These are phyloP conservation scores for Tetragnatha versicolor DNA, from an alignment of 1,140 invertebrate species.

Conservation along the genomic window DNA sequence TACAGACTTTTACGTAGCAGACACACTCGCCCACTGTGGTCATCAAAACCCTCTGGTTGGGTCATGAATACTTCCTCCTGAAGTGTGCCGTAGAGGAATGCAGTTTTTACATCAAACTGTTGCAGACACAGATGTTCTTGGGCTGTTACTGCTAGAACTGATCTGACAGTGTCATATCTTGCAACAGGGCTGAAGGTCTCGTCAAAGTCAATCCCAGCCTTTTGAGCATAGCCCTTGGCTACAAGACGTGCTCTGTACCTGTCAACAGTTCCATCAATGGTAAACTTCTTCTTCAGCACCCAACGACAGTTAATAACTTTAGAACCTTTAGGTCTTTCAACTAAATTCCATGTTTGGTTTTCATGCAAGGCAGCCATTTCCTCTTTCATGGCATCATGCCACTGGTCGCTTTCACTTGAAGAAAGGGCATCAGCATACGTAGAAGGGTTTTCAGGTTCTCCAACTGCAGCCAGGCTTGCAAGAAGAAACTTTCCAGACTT, in stretches of 20 bases:
- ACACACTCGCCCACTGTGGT: slow-evolving; percentile 54
- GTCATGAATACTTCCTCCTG: slow-evolving; percentile 56
- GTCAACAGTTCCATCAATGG: slow-evolving; percentile 29
- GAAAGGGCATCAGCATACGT: no score
- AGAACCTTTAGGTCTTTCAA: no score
- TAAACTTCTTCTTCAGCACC: no score
- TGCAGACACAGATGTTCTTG: slow-evolving; percentile 16
- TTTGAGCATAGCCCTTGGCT: slow-evolving; percentile 64
- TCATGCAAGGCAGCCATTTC: no score
- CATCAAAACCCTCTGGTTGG: slow-evolving; percentile 61
- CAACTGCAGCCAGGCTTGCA: no score
- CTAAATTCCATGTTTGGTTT: no score
- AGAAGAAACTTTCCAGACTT: no score
- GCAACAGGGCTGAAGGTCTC: slow-evolving; percentile 59
- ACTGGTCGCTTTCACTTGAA: no score
- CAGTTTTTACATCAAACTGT: slow-evolving; percentile 58
- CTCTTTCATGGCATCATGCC: no score
- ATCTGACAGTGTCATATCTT: slow-evolving; percentile 49
- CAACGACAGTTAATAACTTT: no score
- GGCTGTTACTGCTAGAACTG: slow-evolving; percentile 5
- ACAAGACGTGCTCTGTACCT: slow-evolving; percentile 63
- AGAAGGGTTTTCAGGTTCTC: no score
- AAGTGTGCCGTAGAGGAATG: slow-evolving; percentile 58
- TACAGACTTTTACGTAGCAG: slow-evolving; percentile 63
- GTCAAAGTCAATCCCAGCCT: slow-evolving; percentile 62